Evolutionary conservation across 1,140 invertebrate species (phyloP), one percentile per base, ranked within the genome.

Genomic region (Euwallacea fornicatus): DNA sequence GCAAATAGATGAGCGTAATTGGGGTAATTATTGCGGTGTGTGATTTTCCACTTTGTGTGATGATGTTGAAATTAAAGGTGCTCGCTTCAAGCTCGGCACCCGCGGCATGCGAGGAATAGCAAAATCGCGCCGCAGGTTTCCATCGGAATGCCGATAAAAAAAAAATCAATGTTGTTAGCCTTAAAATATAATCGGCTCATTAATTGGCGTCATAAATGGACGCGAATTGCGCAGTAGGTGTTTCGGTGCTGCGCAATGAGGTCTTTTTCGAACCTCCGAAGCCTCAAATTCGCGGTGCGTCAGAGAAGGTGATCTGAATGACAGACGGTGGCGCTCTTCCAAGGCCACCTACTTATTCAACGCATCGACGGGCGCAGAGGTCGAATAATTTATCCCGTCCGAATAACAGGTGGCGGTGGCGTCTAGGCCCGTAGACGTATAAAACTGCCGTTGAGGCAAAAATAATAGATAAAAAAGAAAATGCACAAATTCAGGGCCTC

Each of bases 121-220:
- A 33, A 33, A n/a, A 33, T 33, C 21, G 21, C 21, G 21, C 21
- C 21, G 21, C 21, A 33, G 21, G 21, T 33, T 33, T 33, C 21
- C 21, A 33, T 33, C 21, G 21, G 21, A 33, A 33, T 33, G 21
- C 21, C 21, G 4, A 33, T 33, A 33, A 44, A 42, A 62, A 61
- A 61, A 61, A 62, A 62, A 62, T 66, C 42, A 56, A 66, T 54
- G 63, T 54, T 66, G 63, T 66, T 66, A 66, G 53, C 63, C 63
- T 66, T 66, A 66, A 62, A 66, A 47, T 16, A 44, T 66, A 44
- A 66, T 56, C 53, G 43, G 47, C 61, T 47, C 53, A 66, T 66
- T 66, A 66, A 66, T 54, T 7, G 11, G 21, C 7, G 53, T 66
- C 53, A 54, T 66, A 56, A 66, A 66, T 16, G 9, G 41, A 46